Evolutionary conservation across 1,140 invertebrate species (phyloP), one percentile per base, ranked within the genome.

Genomic region (Saccostrea glomerata): DNA sequence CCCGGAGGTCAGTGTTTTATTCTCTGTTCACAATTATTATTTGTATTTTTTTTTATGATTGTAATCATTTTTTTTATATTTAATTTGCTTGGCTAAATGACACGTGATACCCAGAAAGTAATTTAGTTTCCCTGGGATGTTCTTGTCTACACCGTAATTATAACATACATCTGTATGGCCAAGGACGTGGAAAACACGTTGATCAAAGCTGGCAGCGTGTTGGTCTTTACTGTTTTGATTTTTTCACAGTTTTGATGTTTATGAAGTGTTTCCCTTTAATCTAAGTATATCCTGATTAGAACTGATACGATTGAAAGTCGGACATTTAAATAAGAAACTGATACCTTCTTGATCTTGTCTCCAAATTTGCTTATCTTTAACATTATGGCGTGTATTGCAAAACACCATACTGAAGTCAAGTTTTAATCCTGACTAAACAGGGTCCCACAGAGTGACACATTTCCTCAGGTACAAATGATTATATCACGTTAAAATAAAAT

Each of bases 401-500:
- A 63, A n/a, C 17, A 20, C 58, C n/a, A 20, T n/a, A 63, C 58
- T n/a, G 58, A 7, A 6, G 58, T 63, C 58, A 63, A 63, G 17
- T n/a, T 63, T 63, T 63, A 17, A 63, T 63, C 58, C 58, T 63
- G 58, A 20, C 58, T 20, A 5, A 63, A 15, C 17, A 11, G 13
- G 70, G 11, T 30, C 70, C 70, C 70, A 23, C 25, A 25, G 9
- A 3, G 25, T 77, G 70, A 77, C 25, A 77, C 70, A 77, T 77
- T 77, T 36, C 4, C 23, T 77, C 70, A 30, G 25, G 70, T 77
- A 77, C 23, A 77, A 15, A 30, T 36, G 70, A 77, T 77, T 12
- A 25, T 77, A 77, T 30, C 30, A 11, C 17, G 70, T 77, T 77
- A 77, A 77, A 30, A 77, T 36, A 36, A 77, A 77, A 77, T 77